Evolutionary conservation across 2,888 invertebrate genomes (phyloP).

Genomic region (Eumerus sabulonum): DNA sequence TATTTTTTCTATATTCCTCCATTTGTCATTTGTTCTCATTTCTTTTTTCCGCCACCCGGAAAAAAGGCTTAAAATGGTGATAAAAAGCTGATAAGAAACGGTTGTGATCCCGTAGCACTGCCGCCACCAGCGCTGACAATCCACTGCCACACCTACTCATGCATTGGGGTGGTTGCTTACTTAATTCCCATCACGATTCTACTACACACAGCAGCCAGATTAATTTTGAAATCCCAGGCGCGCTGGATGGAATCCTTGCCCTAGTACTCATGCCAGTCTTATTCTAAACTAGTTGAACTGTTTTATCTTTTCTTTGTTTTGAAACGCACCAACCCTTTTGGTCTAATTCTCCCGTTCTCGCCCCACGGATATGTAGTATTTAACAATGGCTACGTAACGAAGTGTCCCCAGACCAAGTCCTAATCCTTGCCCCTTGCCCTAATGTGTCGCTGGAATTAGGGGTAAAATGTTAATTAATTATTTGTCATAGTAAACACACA

Average conservation of each 20-base stretch:
- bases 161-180: slow-evolving; percentile 23
- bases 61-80: slow-evolving; percentile 38
- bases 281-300: no score
- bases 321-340: not conserved
- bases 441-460: slow-evolving; percentile 41
- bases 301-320: no score
- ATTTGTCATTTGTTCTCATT: no score
- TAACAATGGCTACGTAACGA: slow-evolving; percentile 35
- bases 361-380: not conserved
- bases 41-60: no score
- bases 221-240: slow-evolving; percentile 43
- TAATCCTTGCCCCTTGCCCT: not conserved
- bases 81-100: slow-evolving; percentile 42
- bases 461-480: slow-evolving; percentile 66
- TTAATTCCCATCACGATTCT: slow-evolving; percentile 50
- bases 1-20: not conserved
- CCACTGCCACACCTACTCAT: slow-evolving; percentile 23
- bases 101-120: slow-evolving; percentile 50
- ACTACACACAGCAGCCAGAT: slow-evolving; percentile 15
- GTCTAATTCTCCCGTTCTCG: slow-evolving; percentile 31
- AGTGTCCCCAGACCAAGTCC: not conserved
- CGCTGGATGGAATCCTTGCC: slow-evolving; percentile 1
- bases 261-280: not conserved
- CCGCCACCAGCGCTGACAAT: slow-evolving; percentile 41
- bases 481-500: slow-evolving; percentile 60